phyloP scores from a whole-genome alignment of 2,113 vertebrate species.

The Axis porcinus region DNA sequence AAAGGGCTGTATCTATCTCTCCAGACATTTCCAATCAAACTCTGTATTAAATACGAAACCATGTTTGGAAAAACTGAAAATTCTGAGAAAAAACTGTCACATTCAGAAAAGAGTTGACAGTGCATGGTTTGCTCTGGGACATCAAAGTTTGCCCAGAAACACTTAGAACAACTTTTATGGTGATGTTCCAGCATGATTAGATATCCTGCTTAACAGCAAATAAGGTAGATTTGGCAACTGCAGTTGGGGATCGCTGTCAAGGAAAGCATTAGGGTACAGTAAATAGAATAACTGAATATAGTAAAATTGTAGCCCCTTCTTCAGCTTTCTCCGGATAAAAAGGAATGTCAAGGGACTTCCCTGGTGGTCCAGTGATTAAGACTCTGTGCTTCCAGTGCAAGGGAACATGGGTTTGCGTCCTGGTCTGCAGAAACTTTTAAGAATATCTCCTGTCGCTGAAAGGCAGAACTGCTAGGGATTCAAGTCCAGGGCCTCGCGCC shows the following conservation, averaged over 20 bases:
- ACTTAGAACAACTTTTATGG: not conserved
- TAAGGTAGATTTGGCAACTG: not conserved
- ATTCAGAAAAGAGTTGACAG: conserved; percentile 5
- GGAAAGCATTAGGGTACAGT: conserved; percentile 16
- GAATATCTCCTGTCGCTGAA: not conserved
- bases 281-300: not conserved
- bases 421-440: not conserved
- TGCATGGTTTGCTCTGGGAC: conserved; percentile 5
- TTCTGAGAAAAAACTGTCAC: conserved; percentile 12
- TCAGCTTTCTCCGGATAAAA: not conserved
- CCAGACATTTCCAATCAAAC: conserved; percentile 29
- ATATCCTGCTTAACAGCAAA: conserved; percentile 40
- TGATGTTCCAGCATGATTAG: not conserved
- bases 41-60: not conserved
- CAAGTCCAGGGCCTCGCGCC: not conserved
- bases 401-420: not conserved
- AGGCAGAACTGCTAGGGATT: not conserved
- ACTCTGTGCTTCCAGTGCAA: not conserved
- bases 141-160: not conserved
- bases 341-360: not conserved
- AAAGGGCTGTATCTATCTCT: conserved; percentile 5
- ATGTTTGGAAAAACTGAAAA: conserved; percentile 30
- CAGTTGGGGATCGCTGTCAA: conserved; percentile 36
- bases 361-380: not conserved
- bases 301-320: not conserved